Conservation (phyloP, 2,888 invertebrate species). For the Cylindroiulus punctatus region DNA sequence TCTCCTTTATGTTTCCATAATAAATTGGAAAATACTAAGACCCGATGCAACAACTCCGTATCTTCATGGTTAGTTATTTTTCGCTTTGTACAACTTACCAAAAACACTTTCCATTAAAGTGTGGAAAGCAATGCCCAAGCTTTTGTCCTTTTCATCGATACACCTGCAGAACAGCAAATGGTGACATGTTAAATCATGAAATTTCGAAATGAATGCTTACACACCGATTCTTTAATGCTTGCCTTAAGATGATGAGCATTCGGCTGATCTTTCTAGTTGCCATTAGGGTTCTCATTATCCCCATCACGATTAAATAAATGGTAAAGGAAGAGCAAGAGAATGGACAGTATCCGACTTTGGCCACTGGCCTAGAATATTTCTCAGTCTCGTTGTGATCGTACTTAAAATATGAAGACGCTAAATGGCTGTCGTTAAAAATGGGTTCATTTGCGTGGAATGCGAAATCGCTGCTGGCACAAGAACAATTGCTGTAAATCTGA, state of each 20-base stretch:
- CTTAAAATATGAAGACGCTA: not conserved
- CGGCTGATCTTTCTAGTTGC: slow-evolving; percentile 61
- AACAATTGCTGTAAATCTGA: slow-evolving; percentile 54
- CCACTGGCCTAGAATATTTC: not conserved
- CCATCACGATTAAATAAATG: slow-evolving; percentile 53
- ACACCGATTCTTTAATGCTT: not conserved
- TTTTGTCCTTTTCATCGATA: slow-evolving; percentile 57
- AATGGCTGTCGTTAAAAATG: not conserved
- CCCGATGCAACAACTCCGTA: no score
- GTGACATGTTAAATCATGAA: not conserved
- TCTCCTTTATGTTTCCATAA: no score
- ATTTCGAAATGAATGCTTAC: not conserved
- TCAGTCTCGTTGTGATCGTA: not conserved
- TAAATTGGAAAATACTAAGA: no score
- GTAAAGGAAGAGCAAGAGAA: slow-evolving; percentile 52
- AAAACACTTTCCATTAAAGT: slow-evolving; percentile 56
- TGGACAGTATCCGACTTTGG: slow-evolving; percentile 53
- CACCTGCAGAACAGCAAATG: slow-evolving; percentile 51
- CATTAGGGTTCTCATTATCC: slow-evolving; percentile 52
- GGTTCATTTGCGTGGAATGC: not conserved
- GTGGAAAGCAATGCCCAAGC: slow-evolving; percentile 55
- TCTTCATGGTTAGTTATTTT: no score
- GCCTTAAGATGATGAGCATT: slow-evolving; percentile 61
- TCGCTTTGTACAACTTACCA: slow-evolving; percentile 46
- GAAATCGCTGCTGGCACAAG: slow-evolving; percentile 50